Conservation (phyloP, 2,797 vertebrate genomes). For the Numenius phaeopus region DNA sequence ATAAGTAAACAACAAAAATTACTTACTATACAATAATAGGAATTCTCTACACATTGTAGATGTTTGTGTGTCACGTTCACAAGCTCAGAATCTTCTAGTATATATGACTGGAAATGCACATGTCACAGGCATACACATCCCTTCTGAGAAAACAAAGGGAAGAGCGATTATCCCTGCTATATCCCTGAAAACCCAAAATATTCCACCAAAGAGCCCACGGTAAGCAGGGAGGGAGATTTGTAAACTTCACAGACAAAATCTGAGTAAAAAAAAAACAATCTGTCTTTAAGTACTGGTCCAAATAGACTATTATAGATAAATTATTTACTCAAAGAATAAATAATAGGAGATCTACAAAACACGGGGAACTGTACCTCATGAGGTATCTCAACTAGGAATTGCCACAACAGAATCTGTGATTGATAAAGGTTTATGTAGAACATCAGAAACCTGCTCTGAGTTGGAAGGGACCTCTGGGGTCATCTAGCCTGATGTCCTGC, state of each 20-base stretch:
- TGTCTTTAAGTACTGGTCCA: not conserved
- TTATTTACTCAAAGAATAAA: not conserved
- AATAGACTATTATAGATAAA: not conserved
- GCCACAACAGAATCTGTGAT: rapidly evolving
- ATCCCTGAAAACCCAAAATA: not conserved
- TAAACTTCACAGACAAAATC: not conserved
- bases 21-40: not conserved
- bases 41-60: not conserved
- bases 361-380: rapidly evolving
- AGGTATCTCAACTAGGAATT: not conserved
- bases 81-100: not conserved
- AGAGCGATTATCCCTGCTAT: not conserved
- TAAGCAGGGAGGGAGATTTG: not conserved
- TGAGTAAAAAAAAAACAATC: not conserved
- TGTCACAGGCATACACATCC: not conserved
- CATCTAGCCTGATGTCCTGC: not conserved
- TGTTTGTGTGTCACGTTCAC: rapidly evolving
- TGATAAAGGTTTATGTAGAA: not conserved
- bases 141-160: not conserved
- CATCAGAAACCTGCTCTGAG: not conserved
- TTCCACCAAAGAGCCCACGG: rapidly evolving
- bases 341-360: not conserved
- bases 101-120: not conserved
- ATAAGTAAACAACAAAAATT: not conserved
- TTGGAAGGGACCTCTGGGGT: not conserved